A percentile compares a stretch with the other conserved stretches of the same genome.
These are phyloP conservation scores for Pao palembangensis DNA, from an alignment of 2,113 vertebrate genomes.

Conservation along the genomic window DNA sequence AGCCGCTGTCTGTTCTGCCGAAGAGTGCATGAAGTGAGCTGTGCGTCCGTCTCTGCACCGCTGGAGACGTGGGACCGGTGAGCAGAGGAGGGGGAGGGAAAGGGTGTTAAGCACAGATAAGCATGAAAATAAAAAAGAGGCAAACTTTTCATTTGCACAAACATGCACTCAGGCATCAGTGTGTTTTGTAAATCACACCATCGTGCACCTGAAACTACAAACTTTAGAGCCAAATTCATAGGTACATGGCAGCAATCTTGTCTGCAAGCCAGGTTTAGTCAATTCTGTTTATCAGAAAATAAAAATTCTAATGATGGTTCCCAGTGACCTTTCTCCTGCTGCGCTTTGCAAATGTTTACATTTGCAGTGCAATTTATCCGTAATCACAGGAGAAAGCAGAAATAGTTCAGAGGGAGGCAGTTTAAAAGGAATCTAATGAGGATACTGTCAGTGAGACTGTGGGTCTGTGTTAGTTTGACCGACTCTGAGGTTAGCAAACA, in stretches of 20 bases:
- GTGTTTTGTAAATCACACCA: slow-evolving; percentile 9
- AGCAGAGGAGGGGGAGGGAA: slow-evolving; percentile 1
- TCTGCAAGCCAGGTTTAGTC: background rate
- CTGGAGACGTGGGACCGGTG: slow-evolving; percentile 46
- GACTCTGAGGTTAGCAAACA: too few relatives aligned
- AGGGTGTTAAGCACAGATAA: slow-evolving; percentile 32
- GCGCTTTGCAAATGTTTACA: slow-evolving; percentile 9
- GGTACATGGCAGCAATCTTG: background rate
- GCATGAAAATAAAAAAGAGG: slow-evolving; percentile 9
- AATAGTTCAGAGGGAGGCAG: too few relatives aligned
- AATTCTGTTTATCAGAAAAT: slow-evolving; percentile 5
- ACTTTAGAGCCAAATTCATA: background rate
- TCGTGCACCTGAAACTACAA: background rate
- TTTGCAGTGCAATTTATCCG: background rate
- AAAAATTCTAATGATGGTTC: slow-evolving; percentile 3
- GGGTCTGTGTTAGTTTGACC: too few relatives aligned
- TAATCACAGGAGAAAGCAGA: too few relatives aligned
- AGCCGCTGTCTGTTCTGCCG: slow-evolving; percentile 23
- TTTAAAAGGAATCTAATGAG: too few relatives aligned
- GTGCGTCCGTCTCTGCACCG: slow-evolving; percentile 55
- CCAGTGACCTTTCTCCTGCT: slow-evolving; percentile 1
- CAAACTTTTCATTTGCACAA: slow-evolving; percentile 1
- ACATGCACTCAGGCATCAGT: background rate
- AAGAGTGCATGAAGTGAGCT: slow-evolving; percentile 48
- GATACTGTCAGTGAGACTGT: too few relatives aligned